These are phyloP conservation scores for Gobionotothen gibberifrons DNA, from an alignment of 2,797 vertebrate genomes.

Conservation along the genomic window DNA sequence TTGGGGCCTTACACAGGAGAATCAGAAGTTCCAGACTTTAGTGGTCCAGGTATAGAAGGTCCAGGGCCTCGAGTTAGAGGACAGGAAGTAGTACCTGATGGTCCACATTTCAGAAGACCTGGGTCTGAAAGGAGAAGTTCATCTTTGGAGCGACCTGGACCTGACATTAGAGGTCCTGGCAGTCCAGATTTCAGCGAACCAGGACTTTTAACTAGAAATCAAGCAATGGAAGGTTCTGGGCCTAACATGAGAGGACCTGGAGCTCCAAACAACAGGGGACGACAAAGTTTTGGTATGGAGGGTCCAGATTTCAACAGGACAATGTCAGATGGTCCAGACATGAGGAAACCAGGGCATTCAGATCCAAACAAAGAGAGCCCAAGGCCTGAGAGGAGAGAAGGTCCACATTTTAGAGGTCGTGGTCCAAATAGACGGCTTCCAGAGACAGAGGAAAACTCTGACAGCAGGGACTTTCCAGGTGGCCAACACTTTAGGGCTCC, in stretches of 20 bases:
- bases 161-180: slow-evolving; percentile 31
- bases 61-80: neutral
- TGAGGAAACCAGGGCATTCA: slow-evolving; percentile 22
- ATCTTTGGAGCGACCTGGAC: slow-evolving; percentile 20
- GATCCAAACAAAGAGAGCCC: slow-evolving; percentile 12
- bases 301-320: slow-evolving; percentile 32
- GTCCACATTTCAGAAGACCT: slow-evolving; percentile 14
- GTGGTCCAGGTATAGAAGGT: neutral
- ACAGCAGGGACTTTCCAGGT: slow-evolving; percentile 16
- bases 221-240: slow-evolving; percentile 30
- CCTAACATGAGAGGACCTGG: slow-evolving; percentile 16
- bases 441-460: slow-evolving; percentile 13
- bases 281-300: slow-evolving; percentile 13
- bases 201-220: neutral
- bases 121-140: slow-evolving; percentile 35
- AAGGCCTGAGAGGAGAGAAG: slow-evolving; percentile 23
- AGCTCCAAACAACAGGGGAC: slow-evolving; percentile 24
- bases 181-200: slow-evolving; percentile 1
- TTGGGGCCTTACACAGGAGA: slow-evolving; percentile 27
- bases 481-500: slow-evolving; percentile 26
- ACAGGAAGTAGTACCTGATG: neutral
- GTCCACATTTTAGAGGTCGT: slow-evolving; percentile 19
- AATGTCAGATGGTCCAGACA: slow-evolving; percentile 24
- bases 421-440: slow-evolving; percentile 29
- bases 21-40: slow-evolving; percentile 12